These are phyloP conservation scores for Tadarida brasiliensis DNA, from an alignment of 2,797 vertebrate species.

Conservation along the genomic window DNA sequence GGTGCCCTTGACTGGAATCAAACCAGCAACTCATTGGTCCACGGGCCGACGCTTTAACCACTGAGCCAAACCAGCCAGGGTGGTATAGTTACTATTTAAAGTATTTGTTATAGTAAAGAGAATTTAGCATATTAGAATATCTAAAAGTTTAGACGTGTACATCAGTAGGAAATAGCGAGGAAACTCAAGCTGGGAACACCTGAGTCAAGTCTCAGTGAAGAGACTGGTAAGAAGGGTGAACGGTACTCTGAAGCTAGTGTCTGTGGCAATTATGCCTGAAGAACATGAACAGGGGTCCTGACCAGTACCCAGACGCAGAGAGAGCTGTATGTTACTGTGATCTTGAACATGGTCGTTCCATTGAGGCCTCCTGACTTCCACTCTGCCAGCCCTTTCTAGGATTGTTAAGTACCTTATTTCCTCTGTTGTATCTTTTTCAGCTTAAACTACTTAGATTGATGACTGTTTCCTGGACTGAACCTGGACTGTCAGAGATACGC, in stretches of 20 bases:
- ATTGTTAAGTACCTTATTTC: background rate
- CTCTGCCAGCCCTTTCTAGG: background rate
- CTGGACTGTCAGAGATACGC: background rate
- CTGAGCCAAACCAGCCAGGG: too few species aligned
- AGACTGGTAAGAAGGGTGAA: background rate
- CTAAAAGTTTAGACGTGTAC: background rate
- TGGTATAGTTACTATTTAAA: constrained; percentile 19
- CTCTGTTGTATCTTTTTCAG: background rate
- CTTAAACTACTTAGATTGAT: background rate
- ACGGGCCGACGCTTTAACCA: too few species aligned
- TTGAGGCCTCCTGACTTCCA: background rate
- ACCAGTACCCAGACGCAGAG: background rate
- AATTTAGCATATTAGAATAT: background rate
- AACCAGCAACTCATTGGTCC: too few species aligned
- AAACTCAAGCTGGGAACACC: background rate
- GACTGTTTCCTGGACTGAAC: background rate
- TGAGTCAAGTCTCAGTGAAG: background rate
- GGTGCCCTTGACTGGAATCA: too few species aligned
- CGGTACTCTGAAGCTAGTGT: background rate
- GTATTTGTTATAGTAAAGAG: background rate
- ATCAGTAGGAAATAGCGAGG: background rate
- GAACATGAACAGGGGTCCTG: background rate
- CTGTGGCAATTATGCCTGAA: background rate
- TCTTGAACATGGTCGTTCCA: background rate
- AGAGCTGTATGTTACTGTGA: background rate